A percentile compares a stretch with the other conserved stretches of the same genome.
Evolutionary conservation across 2,888 invertebrate species (phyloP).

Genomic region (Chrysopilus asiliformis): DNA sequence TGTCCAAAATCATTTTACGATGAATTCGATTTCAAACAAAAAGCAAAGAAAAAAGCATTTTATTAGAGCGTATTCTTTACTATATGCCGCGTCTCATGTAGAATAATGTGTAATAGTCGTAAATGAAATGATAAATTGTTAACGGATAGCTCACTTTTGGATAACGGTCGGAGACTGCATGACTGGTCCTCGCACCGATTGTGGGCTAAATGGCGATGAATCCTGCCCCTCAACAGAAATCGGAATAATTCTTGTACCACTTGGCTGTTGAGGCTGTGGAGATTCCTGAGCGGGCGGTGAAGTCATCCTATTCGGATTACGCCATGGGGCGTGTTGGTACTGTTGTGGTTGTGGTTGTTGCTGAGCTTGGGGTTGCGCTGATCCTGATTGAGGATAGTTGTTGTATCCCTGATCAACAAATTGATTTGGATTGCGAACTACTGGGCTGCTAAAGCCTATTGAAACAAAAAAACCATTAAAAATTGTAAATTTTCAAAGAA

Average conservation of each 20-base stretch:
- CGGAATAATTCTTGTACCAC: conserved; percentile 46
- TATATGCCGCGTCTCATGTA: neutral
- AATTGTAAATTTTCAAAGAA: neutral
- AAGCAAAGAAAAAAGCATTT: conserved; percentile 2
- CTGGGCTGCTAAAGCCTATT: conserved; percentile 8
- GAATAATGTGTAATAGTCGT: too few relatives aligned
- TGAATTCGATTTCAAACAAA: neutral
- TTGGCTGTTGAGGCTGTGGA: conserved; percentile 35
- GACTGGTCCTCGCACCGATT: conserved; percentile 26
- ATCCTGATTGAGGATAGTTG: conserved; percentile 25
- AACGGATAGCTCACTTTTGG: conserved; percentile 31
- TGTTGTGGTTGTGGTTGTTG: conserved; percentile 20
- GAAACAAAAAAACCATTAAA: conserved; percentile 17
- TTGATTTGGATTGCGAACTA: conserved; percentile 35
- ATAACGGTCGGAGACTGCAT: conserved; percentile 31
- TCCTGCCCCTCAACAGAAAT: conserved; percentile 41
- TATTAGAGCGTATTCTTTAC: conserved; percentile 2
- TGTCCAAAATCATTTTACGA: conserved; percentile 2
- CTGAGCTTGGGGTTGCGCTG: conserved; percentile 19
- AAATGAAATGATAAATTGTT: neutral
- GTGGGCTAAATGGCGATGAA: conserved; percentile 17
- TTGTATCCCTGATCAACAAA: conserved; percentile 37
- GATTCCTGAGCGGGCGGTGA: conserved; percentile 23
- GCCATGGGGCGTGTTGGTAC: too few relatives aligned
- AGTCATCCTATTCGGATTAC: conserved; percentile 21